A percentile compares a stretch with the other conserved stretches of the same genome.
Conservation (phyloP, 2,113 vertebrate species). For the Podarcis muralis region DNA sequence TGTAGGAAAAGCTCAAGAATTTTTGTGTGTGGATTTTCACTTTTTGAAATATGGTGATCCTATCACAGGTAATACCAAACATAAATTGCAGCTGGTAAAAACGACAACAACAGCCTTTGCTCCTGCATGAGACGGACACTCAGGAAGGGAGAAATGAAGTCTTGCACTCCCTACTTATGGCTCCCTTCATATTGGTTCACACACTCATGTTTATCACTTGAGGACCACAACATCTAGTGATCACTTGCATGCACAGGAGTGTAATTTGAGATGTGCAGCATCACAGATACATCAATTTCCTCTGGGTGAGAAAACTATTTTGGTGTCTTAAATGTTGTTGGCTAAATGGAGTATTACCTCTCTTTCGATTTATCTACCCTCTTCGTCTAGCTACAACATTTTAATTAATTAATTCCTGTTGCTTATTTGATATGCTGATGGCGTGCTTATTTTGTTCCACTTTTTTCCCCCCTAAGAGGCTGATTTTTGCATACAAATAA, state of each 20-base stretch:
- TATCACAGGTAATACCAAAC: neutral
- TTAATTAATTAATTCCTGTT: conserved; percentile 55
- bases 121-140: neutral
- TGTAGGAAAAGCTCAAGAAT: too few species aligned
- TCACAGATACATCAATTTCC: neutral
- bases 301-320: neutral
- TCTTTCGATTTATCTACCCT: conserved; percentile 48
- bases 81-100: neutral
- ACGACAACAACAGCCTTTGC: neutral
- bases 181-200: neutral
- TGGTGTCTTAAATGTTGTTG: conserved; percentile 24
- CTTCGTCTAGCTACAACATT: conserved; percentile 36
- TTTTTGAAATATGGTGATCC: too few species aligned
- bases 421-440: conserved; percentile 39
- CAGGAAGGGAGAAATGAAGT: neutral
- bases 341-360: conserved; percentile 37
- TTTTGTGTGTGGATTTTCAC: too few species aligned
- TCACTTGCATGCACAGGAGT: neutral
- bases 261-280: neutral
- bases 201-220: neutral
- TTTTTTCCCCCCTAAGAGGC: conserved; percentile 2
- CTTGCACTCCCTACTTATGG: neutral
- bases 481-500: conserved; percentile 44
- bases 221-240: neutral
- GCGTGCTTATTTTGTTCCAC: conserved; percentile 47